A percentile compares a stretch with the other conserved stretches of the same genome.
These are phyloP conservation scores for Pseudocheirus occidentalis DNA, from an alignment of 2,797 vertebrate species.

Conservation along the genomic window DNA sequence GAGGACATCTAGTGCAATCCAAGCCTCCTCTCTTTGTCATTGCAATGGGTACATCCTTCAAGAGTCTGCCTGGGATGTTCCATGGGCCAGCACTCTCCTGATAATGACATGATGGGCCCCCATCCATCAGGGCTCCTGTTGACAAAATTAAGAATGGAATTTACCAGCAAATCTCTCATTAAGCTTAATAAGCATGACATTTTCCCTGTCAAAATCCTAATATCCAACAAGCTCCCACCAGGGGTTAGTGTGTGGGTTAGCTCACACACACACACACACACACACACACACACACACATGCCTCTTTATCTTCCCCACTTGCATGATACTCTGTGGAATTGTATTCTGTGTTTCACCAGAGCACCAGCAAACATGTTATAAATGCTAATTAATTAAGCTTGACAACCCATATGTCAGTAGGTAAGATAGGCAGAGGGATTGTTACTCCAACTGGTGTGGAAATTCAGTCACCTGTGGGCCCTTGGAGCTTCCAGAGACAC, in stretches of 20 bases:
- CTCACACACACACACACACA: conserved; percentile 17
- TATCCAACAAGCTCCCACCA: not conserved
- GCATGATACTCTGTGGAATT: conserved; percentile 4
- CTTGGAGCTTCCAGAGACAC: not conserved
- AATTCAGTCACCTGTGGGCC: not conserved
- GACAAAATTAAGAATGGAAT: not conserved
- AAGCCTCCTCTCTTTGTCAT: not conserved
- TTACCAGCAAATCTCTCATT: not conserved
- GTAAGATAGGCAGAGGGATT: conserved; percentile 19
- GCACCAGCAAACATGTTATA: conserved; percentile 45
- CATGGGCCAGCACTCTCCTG: not conserved
- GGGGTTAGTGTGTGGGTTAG: not conserved
- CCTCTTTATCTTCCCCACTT: conserved; percentile 31
- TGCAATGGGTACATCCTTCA: not conserved
- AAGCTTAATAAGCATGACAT: conserved; percentile 8
- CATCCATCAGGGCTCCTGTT: not conserved
- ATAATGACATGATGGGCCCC: rapidly evolving
- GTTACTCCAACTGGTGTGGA: not conserved
- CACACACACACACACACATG: conserved; percentile 6
- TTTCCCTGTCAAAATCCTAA: conserved; percentile 7
- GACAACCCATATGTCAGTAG: conserved; percentile 49
- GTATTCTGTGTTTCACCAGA: conserved; percentile 18
- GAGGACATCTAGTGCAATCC: not conserved
- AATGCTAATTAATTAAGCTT: conserved; percentile 60
- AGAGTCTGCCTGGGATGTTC: not conserved